Base-by-base conservation (phyloP, 2,797 vertebrate genomes). In the Sciurus carolinensis region DNA sequence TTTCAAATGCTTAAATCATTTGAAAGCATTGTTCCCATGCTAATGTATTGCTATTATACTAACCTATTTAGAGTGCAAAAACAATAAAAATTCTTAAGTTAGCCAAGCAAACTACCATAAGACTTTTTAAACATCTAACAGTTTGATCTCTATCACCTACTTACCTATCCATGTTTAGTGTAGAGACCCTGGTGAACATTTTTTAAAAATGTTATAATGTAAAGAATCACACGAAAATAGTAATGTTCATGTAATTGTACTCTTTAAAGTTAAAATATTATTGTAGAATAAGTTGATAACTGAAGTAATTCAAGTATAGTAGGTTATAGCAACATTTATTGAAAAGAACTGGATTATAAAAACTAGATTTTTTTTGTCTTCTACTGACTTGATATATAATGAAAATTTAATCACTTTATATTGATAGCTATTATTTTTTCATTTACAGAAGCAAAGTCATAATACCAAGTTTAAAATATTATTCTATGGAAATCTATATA, bases 101-200 rank as follows among this genome's bases (percentile, higher is more conserved):
- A 93, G 73, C 33, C 52, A 76, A 64, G 30, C 18, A 87, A 90
- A 39, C 42, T 42, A 28, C 9, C n/a, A 30, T 33, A 5, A 44
- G 71, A 64, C 28, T 80, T 73, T 96, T 95, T 91, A 91, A 47
- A 92, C 83, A 95, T 66, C 87, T 80, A 66, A 75, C 95, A 91
- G 12, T 50, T 79, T 22, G 6, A 0, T n/a, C 71, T 59, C 77
- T 87, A 44, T 24, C 54, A 50, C 66, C 15, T 92, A 69, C 47
- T 44, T 57, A 95, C 90, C 39, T 82, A 90, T 86, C 54, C 26
- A 88, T 52, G 24, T 72, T 84, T 95, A 28, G 28, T 66, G 64
- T 33, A 5, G 30, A 66, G 30, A 66, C 14, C 64, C 30, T 33
- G 33, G 30, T 66, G 28, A 66, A 66, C 5, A 33, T 33, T 66